These are phyloP conservation scores for Formica aserva DNA, from an alignment of 2,888 invertebrate species.

Conservation along the genomic window DNA sequence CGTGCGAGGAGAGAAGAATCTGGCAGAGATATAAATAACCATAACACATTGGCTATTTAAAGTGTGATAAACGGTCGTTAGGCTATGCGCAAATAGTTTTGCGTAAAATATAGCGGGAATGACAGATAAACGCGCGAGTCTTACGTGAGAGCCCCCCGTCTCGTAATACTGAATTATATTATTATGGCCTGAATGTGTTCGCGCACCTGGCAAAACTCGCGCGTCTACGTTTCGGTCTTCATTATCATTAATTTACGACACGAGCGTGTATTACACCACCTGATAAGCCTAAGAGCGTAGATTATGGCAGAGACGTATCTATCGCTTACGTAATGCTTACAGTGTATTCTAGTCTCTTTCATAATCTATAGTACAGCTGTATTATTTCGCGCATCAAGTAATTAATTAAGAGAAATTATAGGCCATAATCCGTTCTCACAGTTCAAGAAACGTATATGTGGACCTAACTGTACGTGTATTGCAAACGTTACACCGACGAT, in stretches of 20 bases:
- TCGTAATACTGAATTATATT: constrained; percentile 47
- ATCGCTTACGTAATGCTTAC: constrained; percentile 62
- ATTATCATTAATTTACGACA: constrained; percentile 71
- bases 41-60: constrained; percentile 31
- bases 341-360: constrained; percentile 34
- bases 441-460: not conserved
- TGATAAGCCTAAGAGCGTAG: constrained; percentile 68
- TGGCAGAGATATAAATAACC: constrained; percentile 31
- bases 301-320: constrained; percentile 53
- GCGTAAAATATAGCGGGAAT: constrained; percentile 33
- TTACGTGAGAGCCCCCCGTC: constrained; percentile 3
- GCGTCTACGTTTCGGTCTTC: constrained; percentile 50
- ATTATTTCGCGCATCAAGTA: constrained; percentile 9
- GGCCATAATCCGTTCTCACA: not conserved
- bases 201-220: constrained; percentile 24
- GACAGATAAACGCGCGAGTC: constrained; percentile 23
- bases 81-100: constrained; percentile 35
- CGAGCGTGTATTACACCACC: constrained; percentile 57
- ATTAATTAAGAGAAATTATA: constrained; percentile 36
- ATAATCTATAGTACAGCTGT: constrained; percentile 39
- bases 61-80: constrained; percentile 29
- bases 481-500: not conserved
- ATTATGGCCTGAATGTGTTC: constrained; percentile 18
- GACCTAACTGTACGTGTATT: not conserved
- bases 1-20: constrained; percentile 11